Base-by-base conservation (phyloP, 2,888 invertebrate genomes). In the Pandemis heparana region DNA sequence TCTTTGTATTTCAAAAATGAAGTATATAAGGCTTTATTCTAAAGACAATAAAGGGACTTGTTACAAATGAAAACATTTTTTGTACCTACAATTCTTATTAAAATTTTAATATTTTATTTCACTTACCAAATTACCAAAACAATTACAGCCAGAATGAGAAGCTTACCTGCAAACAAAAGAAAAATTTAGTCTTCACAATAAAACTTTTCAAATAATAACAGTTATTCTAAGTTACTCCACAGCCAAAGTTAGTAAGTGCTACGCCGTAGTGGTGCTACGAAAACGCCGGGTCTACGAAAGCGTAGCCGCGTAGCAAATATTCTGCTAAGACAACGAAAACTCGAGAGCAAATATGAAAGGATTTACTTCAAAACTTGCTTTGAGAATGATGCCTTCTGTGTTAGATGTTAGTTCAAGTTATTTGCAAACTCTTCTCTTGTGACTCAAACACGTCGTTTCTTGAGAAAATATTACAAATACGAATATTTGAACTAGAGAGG, bases 261-360 rank as follows among this genome's bases (percentile, higher is more conserved):
- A 66, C 71, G 71, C n/a, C 59, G 39, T 39, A 69, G 18, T 23
- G 62, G 46, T 63, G 63, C 72, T 67, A 72, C 67, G 72, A 71
- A n/a, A 65, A 39, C 62, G 56, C n/a, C 0, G 48, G n/a, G 56
- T 59, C 71, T 71, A 71, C 71, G 71, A 59, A 18, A 71, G 18
- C 48, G 18, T 39, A 61, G 18, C 39, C 38, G 43, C 46, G 46
- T 63, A 63, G 63, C 63, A 23, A 53, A 16, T 18, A 43, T 60
- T 32, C 66, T 61, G 41, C 72, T 67, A 72, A 62, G 62, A 67
- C 67, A 62, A 61, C 59, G 46, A 18, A 16, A 32, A 62, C 43
- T 46, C 67, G 61, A 41, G 61, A 41, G 62, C 62, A 72, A 72
- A 72, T 63, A 72, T 71, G 16, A 61, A 63, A 43, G 16, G 23